phyloP scores from a whole-genome alignment of 2,888 invertebrate genomes.

The Sinotaia quadrata region DNA sequence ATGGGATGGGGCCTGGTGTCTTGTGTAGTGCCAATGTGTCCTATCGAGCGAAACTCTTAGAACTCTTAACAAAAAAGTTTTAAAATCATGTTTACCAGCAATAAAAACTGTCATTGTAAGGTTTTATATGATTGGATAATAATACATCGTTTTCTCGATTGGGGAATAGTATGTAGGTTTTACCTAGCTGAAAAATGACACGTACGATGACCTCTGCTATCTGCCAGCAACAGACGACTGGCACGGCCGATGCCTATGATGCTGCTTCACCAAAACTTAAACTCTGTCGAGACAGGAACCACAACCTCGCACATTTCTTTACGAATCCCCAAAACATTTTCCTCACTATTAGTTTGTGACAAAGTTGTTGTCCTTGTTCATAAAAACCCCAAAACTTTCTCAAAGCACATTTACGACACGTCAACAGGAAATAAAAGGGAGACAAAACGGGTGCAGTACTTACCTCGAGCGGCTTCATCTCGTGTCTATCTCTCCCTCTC shows the following conservation, averaged over 20 bases:
- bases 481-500: no score
- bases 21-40: slow-evolving; percentile 17
- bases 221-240: slow-evolving; percentile 1
- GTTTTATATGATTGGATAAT: no score
- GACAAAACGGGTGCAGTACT: slow-evolving; percentile 20
- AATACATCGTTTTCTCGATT: no score
- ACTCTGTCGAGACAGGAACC: no score
- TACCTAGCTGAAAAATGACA: slow-evolving; percentile 17
- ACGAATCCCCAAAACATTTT: not conserved
- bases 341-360: no score
- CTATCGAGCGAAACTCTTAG: not conserved
- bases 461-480: slow-evolving; percentile 49
- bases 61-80: slow-evolving; percentile 10
- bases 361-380: no score
- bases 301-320: no score
- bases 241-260: slow-evolving; percentile 6
- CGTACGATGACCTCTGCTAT: slow-evolving; percentile 20
- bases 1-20: slow-evolving; percentile 4
- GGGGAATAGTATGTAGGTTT: not conserved
- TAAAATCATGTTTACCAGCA: not conserved
- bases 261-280: no score
- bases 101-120: no score
- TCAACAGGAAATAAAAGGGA: slow-evolving; percentile 5
- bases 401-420: no score
- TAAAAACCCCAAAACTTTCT: no score